Evolutionary conservation across 92 coral and sea anemone genomes (phyloP).

Genomic region (Diadumene lineata): DNA sequence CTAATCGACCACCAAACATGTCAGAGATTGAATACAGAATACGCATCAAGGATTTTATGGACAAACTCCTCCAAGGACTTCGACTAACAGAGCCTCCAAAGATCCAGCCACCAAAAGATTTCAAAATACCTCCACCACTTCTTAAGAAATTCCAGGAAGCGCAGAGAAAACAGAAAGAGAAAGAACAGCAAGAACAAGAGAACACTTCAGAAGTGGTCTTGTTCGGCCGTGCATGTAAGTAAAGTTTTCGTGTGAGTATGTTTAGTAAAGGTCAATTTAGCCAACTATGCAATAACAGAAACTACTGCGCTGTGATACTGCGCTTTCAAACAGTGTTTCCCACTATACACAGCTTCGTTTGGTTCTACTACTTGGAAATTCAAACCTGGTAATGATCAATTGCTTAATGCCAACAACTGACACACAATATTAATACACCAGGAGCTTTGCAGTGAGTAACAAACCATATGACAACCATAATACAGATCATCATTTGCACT

Average conservation of each 20-base stretch:
- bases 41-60: conserved; percentile 59
- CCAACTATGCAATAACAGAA: background rate
- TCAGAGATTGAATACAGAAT: conserved; percentile 35
- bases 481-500: conserved; percentile 3
- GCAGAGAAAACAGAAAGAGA: conserved; percentile 3
- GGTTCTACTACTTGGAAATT: background rate
- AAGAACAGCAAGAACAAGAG: conserved; percentile 14
- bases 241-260: conserved; percentile 8
- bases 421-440: background rate
- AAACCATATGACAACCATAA: background rate
- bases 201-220: conserved; percentile 41
- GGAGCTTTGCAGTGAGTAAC: too few relatives aligned
- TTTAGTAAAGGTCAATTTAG: conserved; percentile 8
- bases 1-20: conserved; percentile 19
- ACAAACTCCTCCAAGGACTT: conserved; percentile 47
- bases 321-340: background rate
- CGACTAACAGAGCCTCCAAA: conserved; percentile 51
- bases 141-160: conserved; percentile 55
- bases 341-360: background rate
- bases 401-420: background rate
- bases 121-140: conserved; percentile 40
- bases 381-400: background rate
- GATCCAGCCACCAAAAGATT: conserved; percentile 37
- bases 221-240: conserved; percentile 51
- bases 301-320: background rate